phyloP scores from a whole-genome alignment of 1,140 invertebrate species.

The Aphis gossypii region DNA sequence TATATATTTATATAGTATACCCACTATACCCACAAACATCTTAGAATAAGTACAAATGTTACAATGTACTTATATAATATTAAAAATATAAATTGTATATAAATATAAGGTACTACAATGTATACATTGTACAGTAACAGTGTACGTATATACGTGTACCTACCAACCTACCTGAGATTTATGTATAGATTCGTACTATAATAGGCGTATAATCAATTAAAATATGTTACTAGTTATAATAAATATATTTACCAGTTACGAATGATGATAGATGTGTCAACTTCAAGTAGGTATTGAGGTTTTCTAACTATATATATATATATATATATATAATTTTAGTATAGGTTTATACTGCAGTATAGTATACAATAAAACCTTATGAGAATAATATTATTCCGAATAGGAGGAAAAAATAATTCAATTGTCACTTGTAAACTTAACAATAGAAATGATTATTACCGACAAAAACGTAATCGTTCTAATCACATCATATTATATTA shows the following conservation, averaged over 20 bases:
- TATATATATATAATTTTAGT: background rate
- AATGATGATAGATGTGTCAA: background rate
- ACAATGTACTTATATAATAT: no score
- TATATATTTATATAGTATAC: no score
- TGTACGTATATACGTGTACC: no score
- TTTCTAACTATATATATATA: background rate
- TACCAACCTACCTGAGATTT: background rate
- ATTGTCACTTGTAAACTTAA: background rate
- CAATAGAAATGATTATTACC: background rate
- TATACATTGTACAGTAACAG: background rate
- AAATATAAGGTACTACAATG: background rate
- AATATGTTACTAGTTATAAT: background rate
- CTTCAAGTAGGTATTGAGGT: background rate
- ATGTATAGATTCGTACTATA: background rate
- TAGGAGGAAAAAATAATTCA: background rate
- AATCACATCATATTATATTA: background rate
- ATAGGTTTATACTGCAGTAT: background rate
- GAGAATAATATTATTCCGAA: background rate
- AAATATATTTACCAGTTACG: background rate
- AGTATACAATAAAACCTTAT: background rate
- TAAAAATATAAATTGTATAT: background rate
- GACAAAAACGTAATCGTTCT: no score
- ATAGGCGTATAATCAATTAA: background rate
- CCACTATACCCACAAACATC: no score
- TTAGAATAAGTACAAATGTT: no score